Evolutionary conservation across 2,888 invertebrate genomes (phyloP).

Genomic region (Gerris lacustris): DNA sequence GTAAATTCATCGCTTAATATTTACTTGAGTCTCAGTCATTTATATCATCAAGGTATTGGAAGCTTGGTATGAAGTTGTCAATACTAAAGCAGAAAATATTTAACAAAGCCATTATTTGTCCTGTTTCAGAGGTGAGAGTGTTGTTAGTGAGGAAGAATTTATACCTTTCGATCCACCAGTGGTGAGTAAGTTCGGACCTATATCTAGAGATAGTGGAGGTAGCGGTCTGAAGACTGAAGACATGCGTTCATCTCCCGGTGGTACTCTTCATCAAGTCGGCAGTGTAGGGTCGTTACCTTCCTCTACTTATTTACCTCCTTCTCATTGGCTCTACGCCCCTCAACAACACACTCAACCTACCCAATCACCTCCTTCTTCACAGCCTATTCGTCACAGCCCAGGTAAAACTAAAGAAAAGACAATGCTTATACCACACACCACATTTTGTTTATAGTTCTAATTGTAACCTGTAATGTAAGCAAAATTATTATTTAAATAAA

Average conservation of each 20-base stretch:
- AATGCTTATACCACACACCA: too few relatives aligned
- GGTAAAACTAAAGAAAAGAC: slow-evolving; percentile 10
- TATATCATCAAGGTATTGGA: too few relatives aligned
- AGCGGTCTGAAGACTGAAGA: background rate
- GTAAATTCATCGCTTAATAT: too few relatives aligned
- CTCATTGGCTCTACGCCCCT: background rate
- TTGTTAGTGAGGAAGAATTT: slow-evolving; percentile 45
- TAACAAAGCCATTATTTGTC: background rate
- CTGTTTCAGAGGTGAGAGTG: background rate
- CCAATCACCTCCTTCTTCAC: background rate
- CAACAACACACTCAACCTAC: background rate
- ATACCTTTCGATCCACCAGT: slow-evolving; percentile 54
- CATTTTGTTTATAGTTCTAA: too few relatives aligned
- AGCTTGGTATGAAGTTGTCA: too few relatives aligned
- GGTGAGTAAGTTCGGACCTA: slow-evolving; percentile 56
- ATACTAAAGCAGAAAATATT: too few relatives aligned
- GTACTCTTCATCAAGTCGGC: background rate
- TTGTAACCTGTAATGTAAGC: too few relatives aligned
- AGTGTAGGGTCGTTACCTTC: background rate
- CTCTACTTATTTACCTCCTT: background rate
- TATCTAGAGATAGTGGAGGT: slow-evolving; percentile 38
- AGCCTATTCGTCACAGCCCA: too few relatives aligned
- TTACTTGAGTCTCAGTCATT: too few relatives aligned
- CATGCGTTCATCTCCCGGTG: background rate
- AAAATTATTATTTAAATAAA: too few relatives aligned